Percentiles rank a stretch among this genome's conserved stretches.
These are phyloP conservation scores for Melanerpes formicivorus DNA, from an alignment of 2,113 vertebrate genomes.

Conservation along the genomic window DNA sequence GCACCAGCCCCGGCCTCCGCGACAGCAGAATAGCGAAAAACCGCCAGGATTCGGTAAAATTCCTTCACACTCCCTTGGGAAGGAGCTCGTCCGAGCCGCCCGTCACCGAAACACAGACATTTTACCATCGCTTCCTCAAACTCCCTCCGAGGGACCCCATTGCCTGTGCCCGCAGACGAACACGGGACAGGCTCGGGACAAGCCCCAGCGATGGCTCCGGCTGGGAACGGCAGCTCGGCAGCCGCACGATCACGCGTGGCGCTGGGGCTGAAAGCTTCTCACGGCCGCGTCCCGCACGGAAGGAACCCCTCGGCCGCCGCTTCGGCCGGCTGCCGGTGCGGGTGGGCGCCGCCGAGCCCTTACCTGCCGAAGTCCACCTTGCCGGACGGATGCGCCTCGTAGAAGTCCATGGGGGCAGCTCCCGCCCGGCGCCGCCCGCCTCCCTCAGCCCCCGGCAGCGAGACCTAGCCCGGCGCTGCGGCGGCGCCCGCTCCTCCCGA, in stretches of 20 bases:
- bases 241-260: accelerated
- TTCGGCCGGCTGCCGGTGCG: background rate
- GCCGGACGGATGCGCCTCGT: constrained; percentile 33
- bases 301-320: too few species aligned
- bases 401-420: constrained; percentile 38
- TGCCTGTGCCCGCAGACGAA: background rate
- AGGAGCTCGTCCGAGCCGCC: accelerated
- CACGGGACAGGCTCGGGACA: accelerated
- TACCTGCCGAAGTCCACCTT: constrained; percentile 63
- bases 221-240: too few species aligned
- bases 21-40: accelerated
- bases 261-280: accelerated
- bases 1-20: background rate
- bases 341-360: background rate
- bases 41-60: background rate
- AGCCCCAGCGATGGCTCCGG: background rate
- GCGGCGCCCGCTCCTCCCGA: background rate
- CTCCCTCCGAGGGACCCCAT: background rate
- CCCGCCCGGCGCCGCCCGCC: background rate
- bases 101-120: accelerated
- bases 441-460: background rate
- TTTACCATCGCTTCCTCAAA: background rate
- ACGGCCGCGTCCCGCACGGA: background rate
- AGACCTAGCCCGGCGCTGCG: background rate
- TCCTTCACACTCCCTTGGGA: background rate